Evolutionary conservation across 2,797 vertebrate genomes (phyloP).

Genomic region (Cossypha heuglini): DNA sequence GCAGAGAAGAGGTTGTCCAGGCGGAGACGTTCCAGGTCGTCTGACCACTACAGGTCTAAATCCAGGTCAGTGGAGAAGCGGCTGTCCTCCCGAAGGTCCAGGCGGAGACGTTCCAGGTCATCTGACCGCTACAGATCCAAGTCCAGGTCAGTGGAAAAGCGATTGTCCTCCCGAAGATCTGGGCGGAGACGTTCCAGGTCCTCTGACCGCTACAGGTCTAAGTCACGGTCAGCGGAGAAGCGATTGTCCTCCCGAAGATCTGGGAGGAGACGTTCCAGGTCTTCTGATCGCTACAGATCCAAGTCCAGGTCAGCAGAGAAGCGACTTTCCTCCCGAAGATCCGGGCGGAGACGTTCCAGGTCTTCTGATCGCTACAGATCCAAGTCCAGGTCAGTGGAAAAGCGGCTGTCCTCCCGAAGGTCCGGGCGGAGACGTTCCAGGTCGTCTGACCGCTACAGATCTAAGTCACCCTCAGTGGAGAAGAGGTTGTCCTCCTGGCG

Average conservation of each 20-base stretch:
- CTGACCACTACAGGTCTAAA: constrained; percentile 63
- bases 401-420: constrained; percentile 13
- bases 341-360: neutral
- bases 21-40: constrained; percentile 78
- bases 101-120: constrained; percentile 20
- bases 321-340: neutral
- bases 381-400: constrained; percentile 72
- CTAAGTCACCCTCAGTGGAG: constrained; percentile 71
- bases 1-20: constrained; percentile 29
- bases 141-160: constrained; percentile 64
- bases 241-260: neutral
- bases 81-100: constrained; percentile 16
- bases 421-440: constrained; percentile 74
- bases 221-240: constrained; percentile 10
- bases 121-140: constrained; percentile 52
- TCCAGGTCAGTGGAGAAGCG: constrained; percentile 71
- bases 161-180: neutral
- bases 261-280: neutral
- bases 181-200: constrained; percentile 33
- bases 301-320: constrained; percentile 68
- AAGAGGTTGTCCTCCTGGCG: constrained; percentile 66
- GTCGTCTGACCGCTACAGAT: constrained; percentile 63
- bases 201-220: constrained; percentile 15
- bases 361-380: constrained; percentile 35
- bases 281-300: constrained; percentile 29